Evolutionary conservation across 2,888 invertebrate species (phyloP).

Genomic region (Smittia sp.): DNA sequence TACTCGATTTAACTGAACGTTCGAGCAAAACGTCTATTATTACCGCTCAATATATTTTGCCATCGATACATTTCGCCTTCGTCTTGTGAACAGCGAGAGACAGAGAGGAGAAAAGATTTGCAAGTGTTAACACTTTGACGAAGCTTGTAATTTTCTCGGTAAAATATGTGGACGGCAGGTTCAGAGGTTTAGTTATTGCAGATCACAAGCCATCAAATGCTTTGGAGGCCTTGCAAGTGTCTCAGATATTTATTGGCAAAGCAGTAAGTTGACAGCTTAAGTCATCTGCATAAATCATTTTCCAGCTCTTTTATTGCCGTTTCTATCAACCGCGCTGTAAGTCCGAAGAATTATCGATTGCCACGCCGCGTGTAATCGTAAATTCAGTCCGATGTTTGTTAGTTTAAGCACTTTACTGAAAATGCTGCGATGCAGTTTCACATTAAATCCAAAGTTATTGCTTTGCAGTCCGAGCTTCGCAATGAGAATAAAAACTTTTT

Average conservation of each 20-base stretch:
- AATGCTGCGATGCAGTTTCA: neutral
- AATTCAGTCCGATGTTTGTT: conserved; percentile 21
- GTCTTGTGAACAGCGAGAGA: neutral
- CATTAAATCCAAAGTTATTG: conserved; percentile 34
- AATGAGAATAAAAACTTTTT: conserved; percentile 23
- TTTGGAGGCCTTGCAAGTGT: neutral
- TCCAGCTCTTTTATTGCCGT: neutral
- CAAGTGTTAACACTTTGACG: conserved; percentile 24
- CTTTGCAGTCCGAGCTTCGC: conserved; percentile 1
- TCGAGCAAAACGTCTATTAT: conserved; percentile 16
- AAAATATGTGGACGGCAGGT: conserved; percentile 13
- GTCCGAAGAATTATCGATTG: neutral
- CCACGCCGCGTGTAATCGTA: neutral
- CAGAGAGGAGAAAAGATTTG: neutral
- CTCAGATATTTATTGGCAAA: conserved; percentile 1
- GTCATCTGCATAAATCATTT: conserved; percentile 34
- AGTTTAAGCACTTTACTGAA: neutral
- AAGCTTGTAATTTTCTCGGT: neutral
- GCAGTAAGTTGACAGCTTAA: conserved; percentile 33
- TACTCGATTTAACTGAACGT: neutral
- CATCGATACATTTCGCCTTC: neutral
- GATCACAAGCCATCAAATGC: neutral
- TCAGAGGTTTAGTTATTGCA: neutral
- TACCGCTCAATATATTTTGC: neutral
- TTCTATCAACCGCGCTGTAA: conserved; percentile 2